Conservation (phyloP, 2,888 invertebrate species). For the Rhamnusium bicolor region DNA sequence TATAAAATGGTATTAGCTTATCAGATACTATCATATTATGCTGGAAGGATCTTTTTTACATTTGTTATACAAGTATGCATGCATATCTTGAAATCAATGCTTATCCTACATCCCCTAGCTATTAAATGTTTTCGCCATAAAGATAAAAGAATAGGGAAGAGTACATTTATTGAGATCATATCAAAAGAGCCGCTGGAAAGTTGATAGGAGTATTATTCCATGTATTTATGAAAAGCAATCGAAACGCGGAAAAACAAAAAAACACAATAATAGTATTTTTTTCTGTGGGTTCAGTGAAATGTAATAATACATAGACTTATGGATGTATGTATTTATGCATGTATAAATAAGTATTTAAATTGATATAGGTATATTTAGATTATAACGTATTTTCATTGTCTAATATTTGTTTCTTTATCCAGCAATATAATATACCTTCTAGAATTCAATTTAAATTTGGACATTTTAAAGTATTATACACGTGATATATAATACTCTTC, state of each 20-base stretch:
- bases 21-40: not conserved
- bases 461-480: too few species aligned
- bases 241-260: not conserved
- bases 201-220: not conserved
- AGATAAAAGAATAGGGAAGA: constrained; percentile 15
- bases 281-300: not conserved
- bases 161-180: constrained; percentile 19
- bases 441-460: too few species aligned
- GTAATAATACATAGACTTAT: too few species aligned
- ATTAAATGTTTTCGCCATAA: constrained; percentile 1
- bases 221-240: not conserved
- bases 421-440: too few species aligned
- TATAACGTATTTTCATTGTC: too few species aligned
- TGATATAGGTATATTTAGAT: too few species aligned
- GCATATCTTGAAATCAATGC: constrained; percentile 16
- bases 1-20: not conserved
- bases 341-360: too few species aligned
- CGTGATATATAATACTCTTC: too few species aligned
- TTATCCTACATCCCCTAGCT: constrained; percentile 14
- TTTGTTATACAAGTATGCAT: not conserved
- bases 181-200: not conserved
- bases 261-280: constrained; percentile 7
- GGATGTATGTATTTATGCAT: too few species aligned
- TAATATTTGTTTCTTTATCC: too few species aligned
- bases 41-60: not conserved